A percentile compares a stretch with the other conserved stretches of the same genome.
Conservation (phyloP, 2,113 vertebrate genomes). For the Elephas maximus region DNA sequence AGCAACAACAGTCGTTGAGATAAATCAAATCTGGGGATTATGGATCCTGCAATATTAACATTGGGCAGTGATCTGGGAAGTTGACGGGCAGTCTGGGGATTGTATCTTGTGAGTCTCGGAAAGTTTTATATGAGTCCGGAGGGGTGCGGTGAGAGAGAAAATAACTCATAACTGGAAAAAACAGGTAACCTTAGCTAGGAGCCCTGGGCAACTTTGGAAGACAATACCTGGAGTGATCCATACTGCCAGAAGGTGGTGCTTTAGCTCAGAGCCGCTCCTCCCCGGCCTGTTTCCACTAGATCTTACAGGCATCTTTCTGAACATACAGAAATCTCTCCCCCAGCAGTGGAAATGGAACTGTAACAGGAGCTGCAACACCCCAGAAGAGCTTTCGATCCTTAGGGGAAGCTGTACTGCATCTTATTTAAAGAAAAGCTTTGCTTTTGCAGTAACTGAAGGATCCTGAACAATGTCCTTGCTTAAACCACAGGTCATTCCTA, state of each 20-base stretch:
- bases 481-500: background rate
- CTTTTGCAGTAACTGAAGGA: background rate
- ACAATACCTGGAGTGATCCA: background rate
- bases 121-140: background rate
- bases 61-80: background rate
- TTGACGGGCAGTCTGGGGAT: background rate
- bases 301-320: background rate
- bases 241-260: background rate
- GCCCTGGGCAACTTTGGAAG: background rate
- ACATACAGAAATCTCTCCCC: background rate
- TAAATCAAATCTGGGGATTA: background rate
- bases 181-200: background rate
- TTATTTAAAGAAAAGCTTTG: slow-evolving; percentile 40
- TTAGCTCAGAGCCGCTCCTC: background rate
- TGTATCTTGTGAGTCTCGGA: background rate
- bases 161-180: background rate
- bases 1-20: background rate
- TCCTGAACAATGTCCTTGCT: background rate
- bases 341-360: background rate
- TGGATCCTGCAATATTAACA: background rate
- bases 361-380: background rate
- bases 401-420: background rate
- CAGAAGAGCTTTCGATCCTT: background rate
- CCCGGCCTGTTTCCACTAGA: background rate
- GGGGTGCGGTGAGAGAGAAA: background rate